Base-by-base conservation (phyloP, 2,797 vertebrate genomes). In the Xenentodon cancila region DNA sequence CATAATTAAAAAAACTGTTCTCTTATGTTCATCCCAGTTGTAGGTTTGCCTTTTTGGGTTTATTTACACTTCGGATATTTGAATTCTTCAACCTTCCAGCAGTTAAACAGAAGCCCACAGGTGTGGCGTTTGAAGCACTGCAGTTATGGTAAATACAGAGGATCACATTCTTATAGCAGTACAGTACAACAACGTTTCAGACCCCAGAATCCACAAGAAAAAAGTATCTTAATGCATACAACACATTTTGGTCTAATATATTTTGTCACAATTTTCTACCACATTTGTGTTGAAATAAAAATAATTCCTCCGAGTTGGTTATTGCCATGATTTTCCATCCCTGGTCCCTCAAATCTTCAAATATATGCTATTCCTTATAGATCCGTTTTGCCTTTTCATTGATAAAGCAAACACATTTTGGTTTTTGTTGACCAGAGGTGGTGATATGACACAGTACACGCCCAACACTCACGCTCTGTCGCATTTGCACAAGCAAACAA, bases 401-500 rank as follows among this genome's bases (percentile, higher is more conserved):
- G 9, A 55, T 69, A 75, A 75, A 40, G 37, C 16, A 25, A 71
- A 74, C n/a, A 56, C 47, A 50, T 80, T 85, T 89, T 85, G 82
- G 79, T 89, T 87, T 77, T 64, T 60, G 64, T 84, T 48, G 59
- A 74, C 81, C 70, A 84, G 84, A 88, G 68, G 45, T 80, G 82
- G 73, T 67, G 79, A 83, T 81, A 71, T 83, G 78, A 85, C 63
- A 71, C 48, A 75, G 72, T 76, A 78, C 9, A 64, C 50, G 58
- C 54, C 7, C 37, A 65, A 81, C 76, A 77, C 71, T 68, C 79
- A 79, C 80, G 7, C 76, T 75, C 84, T 68, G 74, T 72, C 51
- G 77, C 67, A 75, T 80, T 80, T 80, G 30, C 79, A 84, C 89
- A 81, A 88, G 44, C 50, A 82, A 75, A 85, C 46, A 78, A 83